Evolutionary conservation across 2,888 invertebrate genomes (phyloP).

Genomic region (Hanleya hanleyi): DNA sequence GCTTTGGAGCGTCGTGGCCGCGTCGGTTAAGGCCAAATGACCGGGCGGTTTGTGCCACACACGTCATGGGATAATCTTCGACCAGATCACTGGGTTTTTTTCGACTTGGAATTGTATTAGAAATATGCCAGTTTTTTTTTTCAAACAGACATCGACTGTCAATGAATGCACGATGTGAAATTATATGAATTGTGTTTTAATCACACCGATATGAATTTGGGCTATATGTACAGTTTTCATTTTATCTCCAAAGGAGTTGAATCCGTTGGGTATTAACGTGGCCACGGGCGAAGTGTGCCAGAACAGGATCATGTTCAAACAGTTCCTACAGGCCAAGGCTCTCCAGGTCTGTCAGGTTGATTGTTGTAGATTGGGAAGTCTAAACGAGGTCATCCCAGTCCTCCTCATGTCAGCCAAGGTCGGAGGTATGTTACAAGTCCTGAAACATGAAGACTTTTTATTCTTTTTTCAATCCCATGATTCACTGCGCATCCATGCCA

Average conservation of each 20-base stretch:
- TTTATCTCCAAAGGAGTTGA: constrained; percentile 75
- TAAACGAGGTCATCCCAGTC: constrained; percentile 90
- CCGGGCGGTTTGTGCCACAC: too few species aligned
- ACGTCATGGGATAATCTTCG: too few species aligned
- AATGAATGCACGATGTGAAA: too few species aligned
- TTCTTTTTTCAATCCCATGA: not conserved
- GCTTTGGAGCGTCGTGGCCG: too few species aligned
- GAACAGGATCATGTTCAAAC: constrained; percentile 92
- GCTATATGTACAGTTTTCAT: too few species aligned
- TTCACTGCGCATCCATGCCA: not conserved
- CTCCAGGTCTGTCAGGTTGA: constrained; percentile 91
- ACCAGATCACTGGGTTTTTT: too few species aligned
- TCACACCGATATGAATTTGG: too few species aligned
- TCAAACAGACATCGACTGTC: too few species aligned
- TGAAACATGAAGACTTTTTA: not conserved
- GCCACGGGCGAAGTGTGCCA: constrained; percentile 93
- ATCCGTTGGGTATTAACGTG: constrained; percentile 84
- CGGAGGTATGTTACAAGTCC: constrained; percentile 76
- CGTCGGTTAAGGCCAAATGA: too few species aligned
- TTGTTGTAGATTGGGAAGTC: constrained; percentile 85
- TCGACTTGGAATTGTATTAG: too few species aligned
- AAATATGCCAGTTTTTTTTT: too few species aligned
- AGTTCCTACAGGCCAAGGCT: constrained; percentile 83
- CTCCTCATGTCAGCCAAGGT: constrained; percentile 90
- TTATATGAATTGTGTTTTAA: too few species aligned